These are phyloP conservation scores for Drosophila funebris DNA, from an alignment of 1,140 invertebrate species.

Conservation along the genomic window DNA sequence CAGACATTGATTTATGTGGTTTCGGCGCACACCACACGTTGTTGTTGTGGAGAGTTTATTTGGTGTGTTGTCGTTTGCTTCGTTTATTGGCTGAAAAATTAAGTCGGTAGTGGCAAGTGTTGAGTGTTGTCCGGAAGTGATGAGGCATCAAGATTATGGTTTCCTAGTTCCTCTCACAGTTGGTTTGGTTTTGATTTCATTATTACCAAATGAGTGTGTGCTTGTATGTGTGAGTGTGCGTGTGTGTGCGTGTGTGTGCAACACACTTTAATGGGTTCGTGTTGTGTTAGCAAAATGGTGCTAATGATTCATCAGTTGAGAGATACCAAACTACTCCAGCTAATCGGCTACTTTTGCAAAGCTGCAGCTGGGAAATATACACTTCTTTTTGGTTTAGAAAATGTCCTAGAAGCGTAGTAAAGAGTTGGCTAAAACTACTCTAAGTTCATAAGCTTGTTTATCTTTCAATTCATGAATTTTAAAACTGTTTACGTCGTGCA, in stretches of 20 bases:
- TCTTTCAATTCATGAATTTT: no score
- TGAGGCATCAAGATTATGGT: constrained; percentile 59
- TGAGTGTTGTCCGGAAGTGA: constrained; percentile 28
- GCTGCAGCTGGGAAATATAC: not conserved
- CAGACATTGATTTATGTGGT: constrained; percentile 76
- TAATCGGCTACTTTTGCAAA: not conserved
- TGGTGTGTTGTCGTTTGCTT: constrained; percentile 31
- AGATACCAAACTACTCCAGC: not conserved
- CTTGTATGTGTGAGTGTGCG: not conserved
- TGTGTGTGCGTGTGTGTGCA: not conserved
- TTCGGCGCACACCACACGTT: constrained; percentile 42
- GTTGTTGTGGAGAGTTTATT: constrained; percentile 1
- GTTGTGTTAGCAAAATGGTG: constrained; percentile 5
- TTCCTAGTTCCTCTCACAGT: constrained; percentile 31
- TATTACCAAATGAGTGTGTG: not conserved
- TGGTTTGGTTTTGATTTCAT: not conserved
- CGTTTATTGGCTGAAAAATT: constrained; percentile 66
- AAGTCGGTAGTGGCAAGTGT: constrained; percentile 46
- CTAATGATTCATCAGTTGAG: not conserved
- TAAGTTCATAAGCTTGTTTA: no score
- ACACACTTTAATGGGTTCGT: not conserved
- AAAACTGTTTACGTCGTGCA: no score
- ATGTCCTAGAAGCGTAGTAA: no score
- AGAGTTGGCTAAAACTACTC: no score
- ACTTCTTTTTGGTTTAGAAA: no score